Evolutionary conservation across 2,888 invertebrate species (phyloP).

Genomic region (Brachyopa scutellaris): DNA sequence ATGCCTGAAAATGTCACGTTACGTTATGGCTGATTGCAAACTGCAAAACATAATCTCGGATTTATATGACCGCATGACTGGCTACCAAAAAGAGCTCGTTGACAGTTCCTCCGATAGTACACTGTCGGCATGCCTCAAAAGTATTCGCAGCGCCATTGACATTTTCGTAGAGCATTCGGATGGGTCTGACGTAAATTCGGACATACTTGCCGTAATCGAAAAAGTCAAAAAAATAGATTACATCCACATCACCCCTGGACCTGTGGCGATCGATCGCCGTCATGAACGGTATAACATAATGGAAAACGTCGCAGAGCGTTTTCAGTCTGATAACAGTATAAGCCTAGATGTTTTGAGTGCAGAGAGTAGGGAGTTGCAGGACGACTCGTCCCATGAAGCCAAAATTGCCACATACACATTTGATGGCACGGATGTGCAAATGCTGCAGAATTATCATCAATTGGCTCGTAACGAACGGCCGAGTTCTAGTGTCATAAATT

Average conservation of each 20-base stretch:
- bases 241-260: too few species aligned
- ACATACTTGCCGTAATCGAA: neutral
- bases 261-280: neutral
- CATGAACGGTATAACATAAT: constrained; percentile 36
- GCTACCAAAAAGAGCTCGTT: neutral
- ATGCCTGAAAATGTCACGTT: constrained; percentile 40
- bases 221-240: constrained; percentile 11
- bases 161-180: constrained; percentile 27
- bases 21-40: constrained; percentile 33
- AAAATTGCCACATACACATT: too few species aligned
- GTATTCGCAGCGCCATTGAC: constrained; percentile 31
- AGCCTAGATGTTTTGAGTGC: neutral
- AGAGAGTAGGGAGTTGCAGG: too few species aligned
- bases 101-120: neutral
- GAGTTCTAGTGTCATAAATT: too few species aligned
- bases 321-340: neutral
- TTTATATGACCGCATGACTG: constrained; percentile 32
- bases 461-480: too few species aligned
- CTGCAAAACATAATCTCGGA: constrained; percentile 30
- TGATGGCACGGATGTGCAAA: too few species aligned
- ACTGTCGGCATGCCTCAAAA: neutral
- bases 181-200: neutral
- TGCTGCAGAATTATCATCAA: too few species aligned
- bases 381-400: too few species aligned
- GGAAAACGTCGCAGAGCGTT: constrained; percentile 5